A percentile compares a stretch with the other conserved stretches of the same genome.
Evolutionary conservation across 2,888 invertebrate species (phyloP).

Genomic region (Cantharis rufa): DNA sequence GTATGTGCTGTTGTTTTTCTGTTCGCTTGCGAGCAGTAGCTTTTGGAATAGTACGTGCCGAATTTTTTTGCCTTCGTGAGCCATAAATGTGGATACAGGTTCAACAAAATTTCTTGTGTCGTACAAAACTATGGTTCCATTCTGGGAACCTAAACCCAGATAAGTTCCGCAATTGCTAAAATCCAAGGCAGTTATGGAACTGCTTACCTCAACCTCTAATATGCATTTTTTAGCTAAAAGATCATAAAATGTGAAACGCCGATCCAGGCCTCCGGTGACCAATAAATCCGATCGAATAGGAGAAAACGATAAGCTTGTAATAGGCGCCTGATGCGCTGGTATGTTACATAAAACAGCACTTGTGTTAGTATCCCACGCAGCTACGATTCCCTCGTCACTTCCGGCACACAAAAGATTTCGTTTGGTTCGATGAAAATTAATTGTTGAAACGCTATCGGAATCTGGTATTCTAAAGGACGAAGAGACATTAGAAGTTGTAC

Average conservation of each 20-base stretch:
- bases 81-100: conserved; percentile 57
- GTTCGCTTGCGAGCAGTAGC: background rate
- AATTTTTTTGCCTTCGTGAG: conserved; percentile 58
- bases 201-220: conserved; percentile 43
- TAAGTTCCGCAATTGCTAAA: conserved; percentile 54
- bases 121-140: conserved; percentile 60
- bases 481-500: conserved; percentile 43
- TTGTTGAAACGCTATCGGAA: conserved; percentile 45
- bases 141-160: conserved; percentile 62
- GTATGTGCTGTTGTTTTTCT: conserved; percentile 1
- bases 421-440: conserved; percentile 44
- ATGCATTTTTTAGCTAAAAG: conserved; percentile 54
- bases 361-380: conserved; percentile 51
- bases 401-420: conserved; percentile 48
- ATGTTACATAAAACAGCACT: conserved; percentile 43
- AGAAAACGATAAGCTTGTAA: conserved; percentile 63
- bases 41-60: conserved; percentile 58
- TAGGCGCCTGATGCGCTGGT: conserved; percentile 60
- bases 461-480: conserved; percentile 47
- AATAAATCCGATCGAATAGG: conserved; percentile 62
- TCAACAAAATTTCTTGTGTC: conserved; percentile 60
- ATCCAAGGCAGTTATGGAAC: conserved; percentile 48
- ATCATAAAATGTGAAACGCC: conserved; percentile 63
- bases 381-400: conserved; percentile 51
- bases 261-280: conserved; percentile 62